Conservation (phyloP, 2,113 vertebrate species). For the Tricholaema leucomelas region DNA sequence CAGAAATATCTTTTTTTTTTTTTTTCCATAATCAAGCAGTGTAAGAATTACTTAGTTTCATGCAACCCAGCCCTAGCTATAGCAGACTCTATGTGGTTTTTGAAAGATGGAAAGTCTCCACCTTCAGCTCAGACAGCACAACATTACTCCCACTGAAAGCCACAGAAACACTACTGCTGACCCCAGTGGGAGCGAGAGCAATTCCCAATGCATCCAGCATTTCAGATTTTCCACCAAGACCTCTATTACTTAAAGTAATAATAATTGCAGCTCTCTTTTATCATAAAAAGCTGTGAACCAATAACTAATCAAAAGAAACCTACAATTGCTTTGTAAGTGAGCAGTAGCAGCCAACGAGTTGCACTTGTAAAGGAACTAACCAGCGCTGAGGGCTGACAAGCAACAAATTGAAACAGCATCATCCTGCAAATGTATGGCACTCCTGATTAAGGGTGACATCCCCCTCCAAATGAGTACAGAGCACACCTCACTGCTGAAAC, state of each 20-base stretch:
- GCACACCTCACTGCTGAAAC: background rate
- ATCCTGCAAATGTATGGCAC: background rate
- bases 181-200: slow-evolving; percentile 3
- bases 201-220: background rate
- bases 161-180: slow-evolving; percentile 45
- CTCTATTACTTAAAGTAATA: background rate
- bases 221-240: background rate
- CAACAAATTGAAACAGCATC: background rate
- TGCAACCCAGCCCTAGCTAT: background rate
- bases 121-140: background rate
- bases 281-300: slow-evolving; percentile 1
- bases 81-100: background rate
- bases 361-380: background rate
- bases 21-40: background rate
- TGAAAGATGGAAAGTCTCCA: background rate
- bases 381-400: slow-evolving; percentile 2
- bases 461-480: background rate
- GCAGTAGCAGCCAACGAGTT: background rate
- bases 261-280: background rate
- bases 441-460: slow-evolving; percentile 9
- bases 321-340: background rate
- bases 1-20: background rate
- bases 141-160: slow-evolving; percentile 13
- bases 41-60: background rate
- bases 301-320: slow-evolving; percentile 20